A percentile compares a stretch with the other conserved stretches of the same genome.
These are phyloP conservation scores for Ormyrus labotus DNA, from an alignment of 2,888 invertebrate genomes.

Conservation along the genomic window DNA sequence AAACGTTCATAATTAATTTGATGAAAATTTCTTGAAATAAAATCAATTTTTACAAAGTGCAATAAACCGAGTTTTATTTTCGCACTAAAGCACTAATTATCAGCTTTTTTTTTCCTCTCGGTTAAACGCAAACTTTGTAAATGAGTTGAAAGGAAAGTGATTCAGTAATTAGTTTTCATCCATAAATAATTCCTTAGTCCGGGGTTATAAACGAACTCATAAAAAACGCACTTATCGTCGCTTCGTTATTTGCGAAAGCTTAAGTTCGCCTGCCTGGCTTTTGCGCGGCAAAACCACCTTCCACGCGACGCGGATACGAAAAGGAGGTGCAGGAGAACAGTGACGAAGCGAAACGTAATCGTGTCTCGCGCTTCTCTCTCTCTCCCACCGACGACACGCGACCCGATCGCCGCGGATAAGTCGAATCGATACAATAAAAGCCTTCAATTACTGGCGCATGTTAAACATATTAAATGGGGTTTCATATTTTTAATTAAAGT, in stretches of 20 bases:
- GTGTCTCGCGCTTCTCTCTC: slow-evolving; percentile 27
- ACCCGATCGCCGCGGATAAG: slow-evolving; percentile 35
- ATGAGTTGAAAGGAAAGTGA: slow-evolving; percentile 14
- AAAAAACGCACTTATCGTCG: slow-evolving; percentile 50
- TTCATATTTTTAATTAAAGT: slow-evolving; percentile 57
- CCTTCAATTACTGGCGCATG: slow-evolving; percentile 52
- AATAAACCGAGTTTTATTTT: too few relatives aligned
- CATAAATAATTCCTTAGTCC: slow-evolving; percentile 46
- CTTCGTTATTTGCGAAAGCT: slow-evolving; percentile 53
- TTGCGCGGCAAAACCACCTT: background rate
- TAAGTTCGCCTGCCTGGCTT: background rate
- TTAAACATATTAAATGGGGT: slow-evolving; percentile 46
- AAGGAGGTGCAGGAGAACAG: slow-evolving; percentile 27
- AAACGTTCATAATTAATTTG: background rate
- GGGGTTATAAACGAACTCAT: slow-evolving; percentile 16
- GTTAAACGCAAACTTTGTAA: background rate
- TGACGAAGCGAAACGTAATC: slow-evolving; percentile 53
- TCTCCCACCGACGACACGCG: slow-evolving; percentile 26
- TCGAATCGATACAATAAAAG: slow-evolving; percentile 44
- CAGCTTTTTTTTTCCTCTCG: background rate
- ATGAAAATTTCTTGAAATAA: background rate
- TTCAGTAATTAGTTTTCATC: slow-evolving; percentile 47
- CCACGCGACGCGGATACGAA: background rate
- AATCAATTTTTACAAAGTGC: background rate
- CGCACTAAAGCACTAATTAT: too few relatives aligned